phyloP scores from a whole-genome alignment of 1,140 invertebrate species.

The Cataglyphis hispanica region DNA sequence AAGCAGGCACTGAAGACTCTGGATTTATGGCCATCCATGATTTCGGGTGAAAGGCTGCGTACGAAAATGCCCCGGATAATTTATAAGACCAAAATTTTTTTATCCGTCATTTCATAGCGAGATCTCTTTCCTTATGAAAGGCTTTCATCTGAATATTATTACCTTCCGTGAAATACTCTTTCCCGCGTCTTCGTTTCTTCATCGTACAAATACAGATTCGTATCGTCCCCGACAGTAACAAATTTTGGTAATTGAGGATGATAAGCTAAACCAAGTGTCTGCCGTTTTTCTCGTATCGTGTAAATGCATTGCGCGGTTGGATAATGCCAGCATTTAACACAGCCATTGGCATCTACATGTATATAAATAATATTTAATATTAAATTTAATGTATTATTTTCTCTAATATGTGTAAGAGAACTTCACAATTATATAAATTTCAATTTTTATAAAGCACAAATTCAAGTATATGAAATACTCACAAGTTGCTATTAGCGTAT shows the following conservation, averaged over 20 bases:
- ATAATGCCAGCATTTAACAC: constrained; percentile 89
- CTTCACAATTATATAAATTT: constrained; percentile 7
- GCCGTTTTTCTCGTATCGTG: constrained; percentile 88
- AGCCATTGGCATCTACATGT: constrained; percentile 88
- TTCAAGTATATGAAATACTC: constrained; percentile 68
- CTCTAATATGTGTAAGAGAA: not conserved
- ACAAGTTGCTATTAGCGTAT: constrained; percentile 88
- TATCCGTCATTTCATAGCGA: not conserved
- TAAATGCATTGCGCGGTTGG: constrained; percentile 88
- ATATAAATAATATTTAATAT: constrained; percentile 1
- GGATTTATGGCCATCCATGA: constrained; percentile 89
- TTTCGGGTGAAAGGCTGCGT: constrained; percentile 73
- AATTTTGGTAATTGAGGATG: constrained; percentile 88
- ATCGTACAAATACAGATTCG: constrained; percentile 89
- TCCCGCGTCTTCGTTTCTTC: constrained; percentile 88
- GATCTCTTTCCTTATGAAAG: not conserved
- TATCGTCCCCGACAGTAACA: constrained; percentile 88
- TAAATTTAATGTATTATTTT: not conserved
- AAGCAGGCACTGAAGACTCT: constrained; percentile 90
- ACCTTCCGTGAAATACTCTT: constrained; percentile 88
- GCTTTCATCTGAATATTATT: not conserved
- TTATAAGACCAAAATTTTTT: constrained; percentile 22
- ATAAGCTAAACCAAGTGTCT: constrained; percentile 88
- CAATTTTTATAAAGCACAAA: constrained; percentile 9
- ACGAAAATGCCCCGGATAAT: not conserved